phyloP scores from a whole-genome alignment of 1,140 invertebrate species.

The Streblospio benedicti region DNA sequence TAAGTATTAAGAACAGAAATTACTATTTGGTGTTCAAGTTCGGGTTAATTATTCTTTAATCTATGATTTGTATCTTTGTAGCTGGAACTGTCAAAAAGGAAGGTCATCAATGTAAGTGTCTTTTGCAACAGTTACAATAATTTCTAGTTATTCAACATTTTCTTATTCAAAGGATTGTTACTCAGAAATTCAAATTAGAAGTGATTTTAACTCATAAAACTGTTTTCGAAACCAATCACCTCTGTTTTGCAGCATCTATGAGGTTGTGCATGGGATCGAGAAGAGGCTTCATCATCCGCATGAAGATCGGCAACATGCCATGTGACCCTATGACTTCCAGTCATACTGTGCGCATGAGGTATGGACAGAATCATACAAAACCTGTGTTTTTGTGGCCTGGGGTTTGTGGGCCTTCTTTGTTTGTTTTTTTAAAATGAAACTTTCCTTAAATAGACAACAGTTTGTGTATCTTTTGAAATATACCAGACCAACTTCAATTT shows the following conservation, averaged over 20 bases:
- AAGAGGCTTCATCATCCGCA: conserved; percentile 95
- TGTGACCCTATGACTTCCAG: conserved; percentile 42
- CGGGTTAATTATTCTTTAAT: too few relatives aligned
- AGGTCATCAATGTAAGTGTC: conserved; percentile 67
- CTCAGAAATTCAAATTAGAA: too few relatives aligned
- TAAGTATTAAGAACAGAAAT: too few relatives aligned
- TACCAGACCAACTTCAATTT: too few relatives aligned
- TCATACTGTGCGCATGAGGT: conserved; percentile 38
- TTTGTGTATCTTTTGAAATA: too few relatives aligned
- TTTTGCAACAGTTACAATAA: background rate
- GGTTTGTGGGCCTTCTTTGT: conserved; percentile 31
- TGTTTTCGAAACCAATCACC: too few relatives aligned
- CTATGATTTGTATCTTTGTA: conserved; percentile 30
- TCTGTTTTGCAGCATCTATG: conserved; percentile 78
- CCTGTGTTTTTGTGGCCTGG: conserved; percentile 5
- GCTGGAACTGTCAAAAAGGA: conserved; percentile 97
- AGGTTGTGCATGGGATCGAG: conserved; percentile 94
- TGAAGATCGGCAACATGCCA: conserved; percentile 76
- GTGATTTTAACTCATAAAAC: too few relatives aligned
- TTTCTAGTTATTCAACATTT: background rate
- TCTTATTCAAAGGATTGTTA: background rate
- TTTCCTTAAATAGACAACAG: too few relatives aligned
- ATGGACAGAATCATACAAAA: too few relatives aligned
- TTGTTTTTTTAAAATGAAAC: too few relatives aligned
- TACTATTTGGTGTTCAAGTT: too few relatives aligned